Conservation (phyloP, 92 coral and sea anemone genomes). For the Chrysogorgia sp. region DNA sequence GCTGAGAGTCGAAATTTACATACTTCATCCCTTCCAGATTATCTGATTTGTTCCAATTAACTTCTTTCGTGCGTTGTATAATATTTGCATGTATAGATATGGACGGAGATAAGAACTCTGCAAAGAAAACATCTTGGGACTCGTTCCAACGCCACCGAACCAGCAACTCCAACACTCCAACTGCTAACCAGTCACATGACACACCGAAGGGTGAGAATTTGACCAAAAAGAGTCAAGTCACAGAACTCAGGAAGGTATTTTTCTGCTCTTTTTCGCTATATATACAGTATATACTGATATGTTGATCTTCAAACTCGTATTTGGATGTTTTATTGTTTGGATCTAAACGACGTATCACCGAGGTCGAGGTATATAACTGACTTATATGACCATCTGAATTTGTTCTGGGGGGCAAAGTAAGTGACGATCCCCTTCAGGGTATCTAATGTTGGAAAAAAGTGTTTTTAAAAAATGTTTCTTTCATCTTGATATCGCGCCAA, state of each 20-base stretch:
- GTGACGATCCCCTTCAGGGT: too few species aligned
- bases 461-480: too few species aligned
- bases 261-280: neutral
- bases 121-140: neutral
- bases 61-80: neutral
- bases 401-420: too few species aligned
- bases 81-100: neutral
- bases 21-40: neutral
- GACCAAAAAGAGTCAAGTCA: neutral
- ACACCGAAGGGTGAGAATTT: neutral
- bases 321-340: too few species aligned
- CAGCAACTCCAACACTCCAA: neutral
- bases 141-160: neutral
- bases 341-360: too few species aligned
- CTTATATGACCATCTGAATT: too few species aligned
- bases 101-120: neutral
- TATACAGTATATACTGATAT: neutral
- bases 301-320: too few species aligned
- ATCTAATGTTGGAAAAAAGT: too few species aligned
- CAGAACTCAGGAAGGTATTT: neutral
- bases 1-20: too few species aligned
- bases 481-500: too few species aligned
- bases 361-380: neutral
- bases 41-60: neutral
- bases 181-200: conserved; percentile 31